Evolutionary conservation across 37 sponge, comb jelly and placozoan species (phyloP), one percentile per base, ranked within the genome.

Genomic region (Ianthella basta): DNA sequence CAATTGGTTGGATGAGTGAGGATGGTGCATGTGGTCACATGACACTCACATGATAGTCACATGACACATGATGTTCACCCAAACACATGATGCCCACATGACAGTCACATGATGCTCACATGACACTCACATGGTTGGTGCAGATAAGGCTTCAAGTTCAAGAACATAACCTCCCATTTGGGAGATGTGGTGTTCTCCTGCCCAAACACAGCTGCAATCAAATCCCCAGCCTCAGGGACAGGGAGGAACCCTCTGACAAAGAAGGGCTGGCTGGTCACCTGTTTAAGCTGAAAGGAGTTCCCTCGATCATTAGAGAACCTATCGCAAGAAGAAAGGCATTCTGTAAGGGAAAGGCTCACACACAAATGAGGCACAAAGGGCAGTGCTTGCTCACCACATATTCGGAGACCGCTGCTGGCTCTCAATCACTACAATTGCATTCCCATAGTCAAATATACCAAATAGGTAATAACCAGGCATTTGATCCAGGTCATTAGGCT

Each of bases 301-400:
- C 92, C 92, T 38, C 89, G 83, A 40, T 92, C 82, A 81, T 92
- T 89, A 25, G 92, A 92, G 57, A 92, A 83, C 92, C 92, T 92
- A 55, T 1, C 41, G 15, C 8, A 23, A 29, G 41, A 10, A 83
- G 41, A 60, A 3, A 86, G n/a, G n/a, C n/a, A n/a, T n/a, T n/a
- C n/a, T n/a, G n/a, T n/a, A n/a, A n/a, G n/a, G n/a, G n/a, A n/a
- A n/a, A n/a, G n/a, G n/a, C n/a, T n/a, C n/a, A n/a, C n/a, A 14
- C 32, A 64, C 21, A 37, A 12, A 60, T 6, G 21, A 63, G 50
- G 77, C 1, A 75, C 41, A 6, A 5, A 33, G 21, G n/a, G 36
- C 21, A 34, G 10, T 72, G 36, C 4, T 5, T 1, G 20, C 44
- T 41, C 37, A 82, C 82, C 82, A 82, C 53, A 82, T 82, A 4